A percentile compares a stretch with the other conserved stretches of the same genome.
phyloP scores from a whole-genome alignment of 2,888 invertebrate species.

The Dione vanillae region DNA sequence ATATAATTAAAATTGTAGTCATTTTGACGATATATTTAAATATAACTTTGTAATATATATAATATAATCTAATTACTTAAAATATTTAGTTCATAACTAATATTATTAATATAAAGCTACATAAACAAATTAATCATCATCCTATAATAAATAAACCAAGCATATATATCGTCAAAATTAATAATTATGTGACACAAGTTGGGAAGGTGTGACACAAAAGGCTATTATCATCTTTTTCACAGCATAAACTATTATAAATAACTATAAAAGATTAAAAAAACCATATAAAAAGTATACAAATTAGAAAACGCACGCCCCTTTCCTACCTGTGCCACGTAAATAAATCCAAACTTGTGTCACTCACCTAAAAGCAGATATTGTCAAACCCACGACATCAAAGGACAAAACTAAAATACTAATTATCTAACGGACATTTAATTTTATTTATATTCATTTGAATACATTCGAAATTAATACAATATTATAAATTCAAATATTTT shows the following conservation, averaged over 20 bases:
- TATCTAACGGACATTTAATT: constrained; percentile 13
- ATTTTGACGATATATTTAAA: constrained; percentile 33
- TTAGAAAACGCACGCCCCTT: constrained; percentile 63
- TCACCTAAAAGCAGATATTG: constrained; percentile 68
- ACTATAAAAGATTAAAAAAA: not conserved
- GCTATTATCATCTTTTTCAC: not conserved
- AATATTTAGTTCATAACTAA: too few relatives aligned
- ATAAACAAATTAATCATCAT: too few relatives aligned
- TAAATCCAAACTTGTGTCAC: constrained; percentile 82
- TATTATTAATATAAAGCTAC: not conserved
- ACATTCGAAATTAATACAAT: constrained; percentile 28
- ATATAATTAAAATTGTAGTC: constrained; percentile 38
- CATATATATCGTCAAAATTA: constrained; percentile 40
- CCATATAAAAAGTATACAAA: not conserved
- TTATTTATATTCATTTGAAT: constrained; percentile 32
- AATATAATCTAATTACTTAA: too few relatives aligned
- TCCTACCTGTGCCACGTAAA: constrained; percentile 83
- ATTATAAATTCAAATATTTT: constrained; percentile 7
- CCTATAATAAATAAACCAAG: too few relatives aligned
- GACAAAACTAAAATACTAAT: constrained; percentile 28
- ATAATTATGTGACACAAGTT: constrained; percentile 80
- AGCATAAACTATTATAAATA: not conserved
- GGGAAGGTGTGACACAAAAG: constrained; percentile 83
- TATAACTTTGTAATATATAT: too few relatives aligned
- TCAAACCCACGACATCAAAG: constrained; percentile 32